phyloP scores from a whole-genome alignment of 2,797 vertebrate genomes.

The Sebastiscus albofasciatus region DNA sequence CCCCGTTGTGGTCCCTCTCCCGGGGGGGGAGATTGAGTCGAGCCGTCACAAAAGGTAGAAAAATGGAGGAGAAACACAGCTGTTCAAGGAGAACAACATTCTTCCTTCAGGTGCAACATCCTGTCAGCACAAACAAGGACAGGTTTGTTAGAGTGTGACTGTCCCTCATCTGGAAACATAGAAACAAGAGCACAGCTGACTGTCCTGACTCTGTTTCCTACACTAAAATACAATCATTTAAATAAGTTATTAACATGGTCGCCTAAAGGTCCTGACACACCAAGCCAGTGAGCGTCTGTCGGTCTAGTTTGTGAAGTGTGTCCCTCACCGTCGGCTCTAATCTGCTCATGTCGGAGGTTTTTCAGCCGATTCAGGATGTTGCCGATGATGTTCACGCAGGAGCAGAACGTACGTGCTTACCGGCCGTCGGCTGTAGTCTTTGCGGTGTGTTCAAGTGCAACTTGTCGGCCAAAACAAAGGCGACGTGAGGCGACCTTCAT shows the following conservation, averaged over 20 bases:
- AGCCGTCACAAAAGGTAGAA: conserved; percentile 14
- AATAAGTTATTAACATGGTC: not conserved
- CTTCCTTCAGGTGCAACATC: conserved; percentile 19
- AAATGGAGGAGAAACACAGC: conserved; percentile 18
- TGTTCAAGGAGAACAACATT: not conserved
- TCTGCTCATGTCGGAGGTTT: no score
- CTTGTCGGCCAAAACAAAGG: no score
- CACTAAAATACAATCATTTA: not conserved
- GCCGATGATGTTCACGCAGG: no score
- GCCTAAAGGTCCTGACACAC: no score
- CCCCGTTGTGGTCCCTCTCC: conserved; percentile 3
- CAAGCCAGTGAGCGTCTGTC: no score
- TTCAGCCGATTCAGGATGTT: no score
- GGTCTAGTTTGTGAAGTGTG: no score
- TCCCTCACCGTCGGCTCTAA: no score
- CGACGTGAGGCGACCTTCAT: no score
- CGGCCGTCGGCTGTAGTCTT: no score
- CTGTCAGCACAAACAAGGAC: conserved; percentile 16
- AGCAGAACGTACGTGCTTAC: no score
- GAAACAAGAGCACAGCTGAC: not conserved
- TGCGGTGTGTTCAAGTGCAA: no score
- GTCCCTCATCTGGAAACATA: not conserved
- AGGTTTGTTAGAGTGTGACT: not conserved
- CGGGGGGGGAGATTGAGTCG: not conserved
- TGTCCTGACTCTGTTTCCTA: not conserved